phyloP scores from a whole-genome alignment of 2,797 vertebrate species.

The Sarcophilus harrisii region DNA sequence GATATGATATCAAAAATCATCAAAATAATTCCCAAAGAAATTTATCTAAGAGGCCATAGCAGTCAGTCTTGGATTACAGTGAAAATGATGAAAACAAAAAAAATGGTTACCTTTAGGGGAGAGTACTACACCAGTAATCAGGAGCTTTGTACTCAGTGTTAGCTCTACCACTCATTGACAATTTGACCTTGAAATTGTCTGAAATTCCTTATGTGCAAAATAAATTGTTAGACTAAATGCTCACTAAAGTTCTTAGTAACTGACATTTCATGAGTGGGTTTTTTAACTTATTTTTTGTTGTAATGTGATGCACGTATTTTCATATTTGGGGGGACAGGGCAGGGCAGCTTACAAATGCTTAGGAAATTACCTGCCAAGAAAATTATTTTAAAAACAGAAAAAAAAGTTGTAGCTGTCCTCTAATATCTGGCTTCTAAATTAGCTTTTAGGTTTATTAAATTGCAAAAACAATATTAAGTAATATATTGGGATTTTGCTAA shows the following conservation, averaged over 20 bases:
- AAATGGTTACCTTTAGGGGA: neutral
- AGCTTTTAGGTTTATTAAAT: neutral
- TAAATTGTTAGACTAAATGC: neutral
- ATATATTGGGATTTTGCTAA: neutral
- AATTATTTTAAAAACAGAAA: neutral
- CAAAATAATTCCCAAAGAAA: slow-evolving; percentile 15
- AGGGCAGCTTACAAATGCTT: neutral
- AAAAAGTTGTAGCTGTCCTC: neutral
- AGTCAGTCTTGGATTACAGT: neutral
- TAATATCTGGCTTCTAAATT: neutral
- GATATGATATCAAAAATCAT: neutral
- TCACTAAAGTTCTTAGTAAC: neutral
- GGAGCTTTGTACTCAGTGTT: neutral
- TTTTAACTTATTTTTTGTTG: neutral
- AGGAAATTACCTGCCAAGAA: neutral
- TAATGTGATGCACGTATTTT: neutral
- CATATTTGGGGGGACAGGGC: neutral
- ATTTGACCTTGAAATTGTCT: neutral
- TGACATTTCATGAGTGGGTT: neutral
- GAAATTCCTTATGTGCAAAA: neutral
- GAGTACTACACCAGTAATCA: neutral
- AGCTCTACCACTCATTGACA: neutral
- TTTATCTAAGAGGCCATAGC: neutral
- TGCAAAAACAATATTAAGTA: neutral
- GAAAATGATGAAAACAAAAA: neutral